Percentiles rank a stretch among this genome's conserved stretches.
Evolutionary conservation across 2,113 vertebrate species (phyloP).

Genomic region (Terrapene triunguis): DNA sequence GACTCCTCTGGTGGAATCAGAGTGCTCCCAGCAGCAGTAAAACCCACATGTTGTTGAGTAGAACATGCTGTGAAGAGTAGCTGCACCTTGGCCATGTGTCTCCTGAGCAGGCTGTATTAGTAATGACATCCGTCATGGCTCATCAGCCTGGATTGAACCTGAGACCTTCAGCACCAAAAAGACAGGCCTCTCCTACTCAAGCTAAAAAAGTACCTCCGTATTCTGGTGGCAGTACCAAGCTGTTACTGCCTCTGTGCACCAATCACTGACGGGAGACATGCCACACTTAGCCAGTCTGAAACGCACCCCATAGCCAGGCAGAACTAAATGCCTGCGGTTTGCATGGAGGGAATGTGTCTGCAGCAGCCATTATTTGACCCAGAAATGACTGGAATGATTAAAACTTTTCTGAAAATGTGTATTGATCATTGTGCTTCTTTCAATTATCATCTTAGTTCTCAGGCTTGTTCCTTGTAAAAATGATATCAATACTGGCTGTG

Average conservation of each 20-base stretch:
- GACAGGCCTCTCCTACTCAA: not conserved
- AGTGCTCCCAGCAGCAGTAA: not conserved
- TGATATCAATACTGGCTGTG: not conserved
- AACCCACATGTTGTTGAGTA: not conserved
- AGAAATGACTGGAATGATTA: not conserved
- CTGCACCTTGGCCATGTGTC: not conserved
- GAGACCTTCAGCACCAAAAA: not conserved
- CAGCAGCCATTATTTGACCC: not conserved
- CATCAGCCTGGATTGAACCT: not conserved
- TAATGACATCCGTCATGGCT: not conserved
- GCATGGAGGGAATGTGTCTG: not conserved
- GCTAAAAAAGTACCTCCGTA: not conserved
- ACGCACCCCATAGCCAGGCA: not conserved
- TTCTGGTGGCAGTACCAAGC: not conserved
- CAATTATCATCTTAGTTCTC: not conserved
- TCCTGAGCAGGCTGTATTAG: not conserved
- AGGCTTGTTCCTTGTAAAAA: not conserved
- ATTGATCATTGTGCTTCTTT: not conserved
- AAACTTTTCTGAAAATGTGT: not conserved
- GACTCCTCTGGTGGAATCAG: no score
- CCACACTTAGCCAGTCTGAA: not conserved
- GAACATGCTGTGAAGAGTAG: not conserved
- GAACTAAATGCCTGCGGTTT: not conserved
- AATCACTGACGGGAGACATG: not conserved
- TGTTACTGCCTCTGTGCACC: not conserved